Conservation (phyloP, 1,140 invertebrate genomes). For the Dinoponera quadriceps region DNA sequence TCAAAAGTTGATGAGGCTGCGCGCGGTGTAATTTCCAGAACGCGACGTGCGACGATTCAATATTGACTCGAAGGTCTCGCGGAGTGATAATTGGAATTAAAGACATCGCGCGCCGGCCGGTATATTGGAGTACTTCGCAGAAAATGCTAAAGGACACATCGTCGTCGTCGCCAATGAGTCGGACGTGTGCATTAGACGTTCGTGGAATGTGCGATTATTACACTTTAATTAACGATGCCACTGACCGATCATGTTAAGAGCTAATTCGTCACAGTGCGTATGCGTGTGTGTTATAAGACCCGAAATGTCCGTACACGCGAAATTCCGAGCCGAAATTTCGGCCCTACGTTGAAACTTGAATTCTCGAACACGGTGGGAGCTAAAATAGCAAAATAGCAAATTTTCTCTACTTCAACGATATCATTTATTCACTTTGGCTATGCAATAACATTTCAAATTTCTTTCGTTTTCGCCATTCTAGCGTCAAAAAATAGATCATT, state of each 20-base stretch:
- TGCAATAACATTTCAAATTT: no score
- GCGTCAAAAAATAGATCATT: no score
- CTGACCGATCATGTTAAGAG: neutral
- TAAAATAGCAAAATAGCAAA: no score
- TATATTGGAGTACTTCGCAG: slow-evolving; percentile 13
- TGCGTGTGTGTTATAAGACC: no score
- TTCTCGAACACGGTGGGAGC: no score
- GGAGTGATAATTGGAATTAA: slow-evolving; percentile 21
- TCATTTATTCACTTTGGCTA: no score
- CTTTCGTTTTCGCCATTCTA: no score
- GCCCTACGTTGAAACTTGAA: no score
- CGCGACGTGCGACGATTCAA: slow-evolving; percentile 4
- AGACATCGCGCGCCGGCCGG: slow-evolving; percentile 9
- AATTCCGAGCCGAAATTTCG: no score
- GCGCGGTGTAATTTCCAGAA: neutral
- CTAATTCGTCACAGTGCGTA: neutral
- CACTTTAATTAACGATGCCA: slow-evolving; percentile 29
- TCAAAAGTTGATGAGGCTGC: no score
- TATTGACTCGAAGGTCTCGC: neutral
- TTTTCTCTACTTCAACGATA: no score
- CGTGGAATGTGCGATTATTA: neutral
- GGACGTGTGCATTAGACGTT: neutral
- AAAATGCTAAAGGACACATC: slow-evolving; percentile 20
- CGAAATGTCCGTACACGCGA: no score
- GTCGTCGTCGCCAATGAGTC: slow-evolving; percentile 14